Base-by-base conservation (phyloP, 1,140 invertebrate species). In the Temnothorax curvispinosus region DNA sequence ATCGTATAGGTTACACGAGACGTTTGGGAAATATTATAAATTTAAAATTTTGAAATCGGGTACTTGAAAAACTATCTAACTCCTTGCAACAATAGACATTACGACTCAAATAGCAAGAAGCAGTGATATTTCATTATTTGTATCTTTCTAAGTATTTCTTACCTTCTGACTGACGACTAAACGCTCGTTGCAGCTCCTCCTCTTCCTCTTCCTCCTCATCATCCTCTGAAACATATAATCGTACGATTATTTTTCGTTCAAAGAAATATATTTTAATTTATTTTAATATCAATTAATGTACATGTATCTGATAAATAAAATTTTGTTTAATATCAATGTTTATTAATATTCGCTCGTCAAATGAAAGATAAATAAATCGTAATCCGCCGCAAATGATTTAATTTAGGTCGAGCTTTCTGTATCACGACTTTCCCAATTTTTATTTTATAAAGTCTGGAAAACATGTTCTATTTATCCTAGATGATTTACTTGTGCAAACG, bases 141-240 rank as follows among this genome's bases (percentile, higher is more conserved):
- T 32, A 44, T 60, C 1, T 50, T 35, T 60, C 5, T 67, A 67
- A 47, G 54, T 41, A 69, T 56, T 44, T 74, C 89, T 91, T 82
- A 94, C 93, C 93, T 87, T 93, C 92, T 50, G 93, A 93, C 76
- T 92, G 91, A 41, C 62, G 88, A 86, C 93, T 92, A 75, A 94
- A 94, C 3, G 93, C 93, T 60, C 93, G 88, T 27, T 94, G 93
- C 58, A 94, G 67, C 58, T 94, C 93, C 47, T 94, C 93, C 38
- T 94, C 93, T 11, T 94, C 93, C 35, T 93, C 92, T 27, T 94
- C 93, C 7, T 93, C 93, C n/a, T 93, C 93, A 0, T 94, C 93
- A 41, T 87, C 87, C 21, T 90, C 92, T 92, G 84, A 32, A 90
- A 91, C n/a, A 64, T 60, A 11, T 27, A 7, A 84, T 2, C 38